Conservation (phyloP, 2,888 invertebrate genomes). For the Agonopterix heracliana region DNA sequence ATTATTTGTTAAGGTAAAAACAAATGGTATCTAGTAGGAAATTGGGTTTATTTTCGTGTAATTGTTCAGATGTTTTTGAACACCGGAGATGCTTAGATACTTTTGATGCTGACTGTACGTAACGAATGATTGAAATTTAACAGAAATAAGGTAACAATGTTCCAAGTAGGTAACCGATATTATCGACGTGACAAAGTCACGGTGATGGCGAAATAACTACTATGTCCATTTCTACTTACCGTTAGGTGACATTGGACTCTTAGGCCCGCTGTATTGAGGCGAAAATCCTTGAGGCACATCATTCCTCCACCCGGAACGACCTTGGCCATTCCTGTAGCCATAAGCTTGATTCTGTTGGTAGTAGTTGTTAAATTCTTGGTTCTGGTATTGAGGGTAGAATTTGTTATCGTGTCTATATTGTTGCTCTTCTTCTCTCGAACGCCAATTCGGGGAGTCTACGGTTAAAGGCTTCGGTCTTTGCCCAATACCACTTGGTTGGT, state of each 20-base stretch:
- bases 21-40: too few relatives aligned
- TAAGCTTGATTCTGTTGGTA: slow-evolving; percentile 38
- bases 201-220: too few relatives aligned
- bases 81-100: too few relatives aligned
- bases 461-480: slow-evolving; percentile 83
- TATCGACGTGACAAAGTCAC: too few relatives aligned
- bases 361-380: slow-evolving; percentile 33
- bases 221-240: slow-evolving; percentile 16
- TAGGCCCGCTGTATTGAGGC: slow-evolving; percentile 41
- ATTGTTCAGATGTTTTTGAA: too few relatives aligned
- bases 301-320: slow-evolving; percentile 31
- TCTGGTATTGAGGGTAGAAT: slow-evolving; percentile 31
- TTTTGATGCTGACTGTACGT: too few relatives aligned
- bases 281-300: slow-evolving; percentile 40
- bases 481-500: slow-evolving; percentile 84
- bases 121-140: too few relatives aligned
- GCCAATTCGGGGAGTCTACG: slow-evolving; percentile 71
- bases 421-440: slow-evolving; percentile 41
- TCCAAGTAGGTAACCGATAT: too few relatives aligned
- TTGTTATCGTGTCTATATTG: slow-evolving; percentile 33
- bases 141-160: too few relatives aligned
- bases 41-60: too few relatives aligned
- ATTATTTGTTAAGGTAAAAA: too few relatives aligned
- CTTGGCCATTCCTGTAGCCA: slow-evolving; percentile 34
- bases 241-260: slow-evolving; percentile 53